phyloP scores from a whole-genome alignment of 1,140 invertebrate species.

The Drosophila pallidifrons region DNA sequence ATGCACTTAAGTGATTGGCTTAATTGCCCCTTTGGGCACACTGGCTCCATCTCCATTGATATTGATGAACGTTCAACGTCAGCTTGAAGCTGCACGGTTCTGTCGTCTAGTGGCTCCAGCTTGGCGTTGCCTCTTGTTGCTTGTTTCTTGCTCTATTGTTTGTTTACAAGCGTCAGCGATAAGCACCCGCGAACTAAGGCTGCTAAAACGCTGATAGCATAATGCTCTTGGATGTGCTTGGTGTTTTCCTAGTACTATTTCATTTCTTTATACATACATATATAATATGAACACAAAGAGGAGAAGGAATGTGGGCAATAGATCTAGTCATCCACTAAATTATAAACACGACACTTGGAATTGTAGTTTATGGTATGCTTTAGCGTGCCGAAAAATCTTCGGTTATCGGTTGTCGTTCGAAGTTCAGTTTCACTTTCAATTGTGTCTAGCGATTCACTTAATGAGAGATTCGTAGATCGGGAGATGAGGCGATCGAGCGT shows the following conservation, averaged over 20 bases:
- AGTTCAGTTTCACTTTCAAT: slow-evolving; percentile 27
- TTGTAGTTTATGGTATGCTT: slow-evolving; percentile 7
- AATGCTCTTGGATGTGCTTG: slow-evolving; percentile 22
- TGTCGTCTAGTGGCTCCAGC: slow-evolving; percentile 7
- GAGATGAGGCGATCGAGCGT: slow-evolving; percentile 22
- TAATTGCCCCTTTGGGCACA: slow-evolving; percentile 13
- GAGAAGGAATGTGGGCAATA: not conserved
- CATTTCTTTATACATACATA: not conserved
- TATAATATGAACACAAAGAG: not conserved
- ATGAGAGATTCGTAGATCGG: slow-evolving; percentile 20
- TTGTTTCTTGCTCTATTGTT: slow-evolving; percentile 18
- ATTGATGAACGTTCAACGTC: slow-evolving; percentile 2
- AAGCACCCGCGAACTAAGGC: slow-evolving; percentile 11
- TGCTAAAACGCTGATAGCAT: slow-evolving; percentile 23
- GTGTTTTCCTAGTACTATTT: not conserved
- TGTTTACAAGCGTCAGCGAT: slow-evolving; percentile 30
- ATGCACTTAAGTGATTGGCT: slow-evolving; percentile 19
- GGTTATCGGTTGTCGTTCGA: slow-evolving; percentile 40
- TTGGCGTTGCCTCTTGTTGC: slow-evolving; percentile 13
- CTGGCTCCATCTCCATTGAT: slow-evolving; percentile 20
- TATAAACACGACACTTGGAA: slow-evolving; percentile 24
- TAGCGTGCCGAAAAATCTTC: slow-evolving; percentile 16
- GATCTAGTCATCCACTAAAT: not conserved
- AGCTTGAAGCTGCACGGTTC: not conserved
- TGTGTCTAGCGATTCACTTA: slow-evolving; percentile 47